Evolutionary conservation across 2,888 invertebrate genomes (phyloP), one percentile per base, ranked within the genome.

Genomic region (Odontothrips loti): DNA sequence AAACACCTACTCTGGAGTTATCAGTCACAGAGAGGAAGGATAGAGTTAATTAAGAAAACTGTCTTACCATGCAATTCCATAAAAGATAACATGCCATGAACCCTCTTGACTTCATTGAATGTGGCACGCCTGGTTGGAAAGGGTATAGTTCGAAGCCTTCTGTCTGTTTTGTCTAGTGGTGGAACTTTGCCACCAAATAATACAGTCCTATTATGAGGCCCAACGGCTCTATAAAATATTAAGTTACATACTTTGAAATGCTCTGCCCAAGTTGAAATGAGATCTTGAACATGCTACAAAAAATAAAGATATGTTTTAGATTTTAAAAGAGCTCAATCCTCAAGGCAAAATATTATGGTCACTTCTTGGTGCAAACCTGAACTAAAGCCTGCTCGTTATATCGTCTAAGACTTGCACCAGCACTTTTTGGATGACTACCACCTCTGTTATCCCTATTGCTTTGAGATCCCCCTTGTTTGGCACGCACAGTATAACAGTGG

Each of bases 41-140:
- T 6, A 43, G 3, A 43, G 34, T 43, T n/a, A n/a, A 6, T 6
- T 6, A 4, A 43, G 3, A 43, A 43, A 43, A 4, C 3, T 43
- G 34, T 43, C 88, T 87, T 86, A 93, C 93, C 92, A 87, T 93
- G 93, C 58, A 93, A 89, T 85, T 91, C 90, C 79, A 92, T 87
- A 80, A 91, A 90, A 29, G 93, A 90, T 11, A 96, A 88, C 79
- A 93, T 88, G 80, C 91, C 90, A 84, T 94, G 93, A 0, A 95
- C 93, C 82, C 95, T 88, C 85, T 92, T 90, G 0, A 95, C 91
- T 88, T 96, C 96, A 80, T 91, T 93, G 84, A 92, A 94, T 0
- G 95, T 95, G 0, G 96, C 94, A 84, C 95, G 90, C 84, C 93
- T 89, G 0, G 96, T 96, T 0, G 94, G 92, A 87, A 96, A 95